phyloP scores from a whole-genome alignment of 2,888 invertebrate species.

The Athalia rosae region DNA sequence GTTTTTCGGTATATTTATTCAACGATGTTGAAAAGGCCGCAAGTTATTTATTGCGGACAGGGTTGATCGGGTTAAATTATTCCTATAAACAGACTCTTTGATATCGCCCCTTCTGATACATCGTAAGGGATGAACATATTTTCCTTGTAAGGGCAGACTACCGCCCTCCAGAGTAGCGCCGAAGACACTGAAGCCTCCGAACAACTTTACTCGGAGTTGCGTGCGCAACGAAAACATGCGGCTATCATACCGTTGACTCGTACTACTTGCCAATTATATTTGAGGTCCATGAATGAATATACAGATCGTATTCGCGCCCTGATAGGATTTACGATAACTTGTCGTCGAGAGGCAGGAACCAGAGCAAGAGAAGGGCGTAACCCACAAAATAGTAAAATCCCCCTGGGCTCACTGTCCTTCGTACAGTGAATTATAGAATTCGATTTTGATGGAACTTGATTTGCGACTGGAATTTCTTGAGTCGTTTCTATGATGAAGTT shows the following conservation, averaged over 20 bases:
- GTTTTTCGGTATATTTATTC: no score
- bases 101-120: neutral
- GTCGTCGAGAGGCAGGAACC: no score
- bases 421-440: no score
- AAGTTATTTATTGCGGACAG: no score
- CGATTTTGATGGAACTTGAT: no score
- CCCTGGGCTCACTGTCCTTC: no score
- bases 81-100: neutral
- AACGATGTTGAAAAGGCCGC: no score
- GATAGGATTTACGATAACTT: neutral
- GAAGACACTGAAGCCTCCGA: constrained; percentile 59
- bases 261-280: constrained; percentile 39
- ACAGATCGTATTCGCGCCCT: neutral
- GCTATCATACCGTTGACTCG: constrained; percentile 32
- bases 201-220: constrained; percentile 60
- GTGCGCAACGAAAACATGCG: constrained; percentile 56
- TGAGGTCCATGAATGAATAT: constrained; percentile 17
- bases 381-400: no score
- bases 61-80: no score
- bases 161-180: constrained; percentile 54
- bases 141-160: constrained; percentile 36
- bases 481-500: no score
- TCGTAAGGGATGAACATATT: neutral
- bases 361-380: no score
- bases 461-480: no score